A percentile compares a stretch with the other conserved stretches of the same genome.
Evolutionary conservation across 2,113 vertebrate species (phyloP).

Genomic region (Orthochromis malagaraziensis): DNA sequence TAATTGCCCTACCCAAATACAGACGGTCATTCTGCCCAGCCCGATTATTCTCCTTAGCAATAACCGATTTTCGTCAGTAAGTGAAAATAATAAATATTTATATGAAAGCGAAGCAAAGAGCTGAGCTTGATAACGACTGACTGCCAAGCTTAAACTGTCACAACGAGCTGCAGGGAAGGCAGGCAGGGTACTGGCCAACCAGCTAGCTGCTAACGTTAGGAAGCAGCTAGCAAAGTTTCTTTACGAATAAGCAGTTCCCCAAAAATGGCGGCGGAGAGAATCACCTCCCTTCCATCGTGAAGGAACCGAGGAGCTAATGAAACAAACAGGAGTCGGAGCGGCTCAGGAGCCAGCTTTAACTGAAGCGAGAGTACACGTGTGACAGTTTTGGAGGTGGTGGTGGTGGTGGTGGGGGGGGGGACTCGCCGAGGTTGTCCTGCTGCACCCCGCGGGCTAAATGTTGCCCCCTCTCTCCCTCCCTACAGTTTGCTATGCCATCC

Average conservation of each 20-base stretch:
- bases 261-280: conserved; percentile 74
- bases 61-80: neutral
- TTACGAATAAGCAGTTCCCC: conserved; percentile 57
- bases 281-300: conserved; percentile 40
- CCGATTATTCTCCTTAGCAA: neutral
- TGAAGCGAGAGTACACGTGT: neutral
- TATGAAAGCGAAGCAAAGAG: neutral
- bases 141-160: conserved; percentile 36
- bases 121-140: conserved; percentile 12
- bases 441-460: neutral
- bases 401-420: neutral
- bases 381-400: neutral
- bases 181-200: neutral
- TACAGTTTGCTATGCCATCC: neutral
- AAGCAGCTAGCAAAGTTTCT: conserved; percentile 63
- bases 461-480: neutral
- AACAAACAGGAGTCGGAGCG: neutral
- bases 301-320: conserved; percentile 21
- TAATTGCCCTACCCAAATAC: neutral
- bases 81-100: neutral
- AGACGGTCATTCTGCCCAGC: neutral
- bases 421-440: neutral
- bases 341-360: neutral
- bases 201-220: conserved; percentile 30
- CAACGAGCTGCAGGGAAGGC: neutral